phyloP scores from a whole-genome alignment of 2,113 vertebrate species.

The Maccullochella peelii region DNA sequence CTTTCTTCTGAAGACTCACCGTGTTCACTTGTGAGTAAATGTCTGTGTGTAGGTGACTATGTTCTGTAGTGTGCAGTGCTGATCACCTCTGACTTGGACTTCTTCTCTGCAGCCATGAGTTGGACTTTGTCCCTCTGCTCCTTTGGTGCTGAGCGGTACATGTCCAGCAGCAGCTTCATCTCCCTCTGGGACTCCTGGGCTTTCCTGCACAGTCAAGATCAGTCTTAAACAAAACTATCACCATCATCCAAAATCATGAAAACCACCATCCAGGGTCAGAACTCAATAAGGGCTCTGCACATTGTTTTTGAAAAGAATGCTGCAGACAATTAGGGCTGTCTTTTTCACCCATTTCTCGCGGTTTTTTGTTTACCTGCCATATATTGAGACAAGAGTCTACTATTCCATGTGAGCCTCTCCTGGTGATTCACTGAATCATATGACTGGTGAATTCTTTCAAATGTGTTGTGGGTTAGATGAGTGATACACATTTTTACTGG shows the following conservation, averaged over 20 bases:
- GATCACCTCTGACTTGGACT: conserved; percentile 94
- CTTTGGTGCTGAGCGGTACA: conserved; percentile 98
- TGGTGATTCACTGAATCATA: neutral
- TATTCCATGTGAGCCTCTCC: neutral
- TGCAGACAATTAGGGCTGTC: too few relatives aligned
- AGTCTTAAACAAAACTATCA: conserved; percentile 8
- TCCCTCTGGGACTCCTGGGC: conserved; percentile 97
- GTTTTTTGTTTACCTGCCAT: neutral
- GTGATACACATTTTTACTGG: neutral
- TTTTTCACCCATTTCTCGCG: neutral
- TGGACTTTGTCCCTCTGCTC: conserved; percentile 98
- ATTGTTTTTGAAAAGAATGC: neutral
- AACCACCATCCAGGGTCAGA: neutral
- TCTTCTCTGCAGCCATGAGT: conserved; percentile 98
- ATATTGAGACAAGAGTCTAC: neutral
- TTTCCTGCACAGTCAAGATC: conserved; percentile 84
- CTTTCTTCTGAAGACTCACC: neutral
- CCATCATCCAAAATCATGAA: neutral
- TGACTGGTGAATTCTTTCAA: neutral
- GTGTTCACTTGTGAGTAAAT: neutral
- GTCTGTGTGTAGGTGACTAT: too few relatives aligned
- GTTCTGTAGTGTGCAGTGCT: neutral
- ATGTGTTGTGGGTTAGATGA: neutral
- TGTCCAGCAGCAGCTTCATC: conserved; percentile 96
- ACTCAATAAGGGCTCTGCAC: neutral